Conservation (phyloP, 2,113 vertebrate species). For the Pluvialis apricaria region DNA sequence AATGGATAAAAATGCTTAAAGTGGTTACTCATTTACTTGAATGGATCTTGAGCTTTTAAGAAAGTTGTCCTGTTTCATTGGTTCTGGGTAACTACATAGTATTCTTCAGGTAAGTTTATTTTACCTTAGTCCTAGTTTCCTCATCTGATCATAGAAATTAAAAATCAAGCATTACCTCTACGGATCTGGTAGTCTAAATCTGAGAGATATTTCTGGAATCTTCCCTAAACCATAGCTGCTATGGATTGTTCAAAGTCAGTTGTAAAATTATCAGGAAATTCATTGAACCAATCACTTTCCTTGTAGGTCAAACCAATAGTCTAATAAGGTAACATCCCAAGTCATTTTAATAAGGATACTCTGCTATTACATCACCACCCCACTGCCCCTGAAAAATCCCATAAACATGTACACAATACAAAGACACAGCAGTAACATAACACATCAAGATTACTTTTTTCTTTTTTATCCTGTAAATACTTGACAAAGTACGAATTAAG, state of each 20-base stretch:
- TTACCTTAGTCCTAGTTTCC: not conserved
- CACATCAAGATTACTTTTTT: not conserved
- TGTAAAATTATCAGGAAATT: not conserved
- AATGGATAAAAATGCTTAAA: not conserved
- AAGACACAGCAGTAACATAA: no score
- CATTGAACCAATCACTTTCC: rapidly evolving
- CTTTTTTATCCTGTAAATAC: not conserved
- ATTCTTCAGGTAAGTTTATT: not conserved
- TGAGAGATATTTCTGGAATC: not conserved
- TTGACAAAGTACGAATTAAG: not conserved
- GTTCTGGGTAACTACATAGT: not conserved
- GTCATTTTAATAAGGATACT: not conserved
- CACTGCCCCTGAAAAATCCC: no score
- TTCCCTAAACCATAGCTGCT: not conserved
- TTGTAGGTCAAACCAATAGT: not conserved
- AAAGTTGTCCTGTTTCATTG: not conserved
- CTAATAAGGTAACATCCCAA: not conserved
- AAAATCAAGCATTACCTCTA: rapidly evolving
- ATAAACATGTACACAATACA: no score
- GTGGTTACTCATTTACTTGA: not conserved
- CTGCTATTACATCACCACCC: rapidly evolving
- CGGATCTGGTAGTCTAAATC: rapidly evolving
- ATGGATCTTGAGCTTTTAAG: not conserved
- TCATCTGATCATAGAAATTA: not conserved
- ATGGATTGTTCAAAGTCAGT: not conserved